Evolutionary conservation across 2,113 vertebrate genomes (phyloP).

Genomic region (Leptocoma aspasia): DNA sequence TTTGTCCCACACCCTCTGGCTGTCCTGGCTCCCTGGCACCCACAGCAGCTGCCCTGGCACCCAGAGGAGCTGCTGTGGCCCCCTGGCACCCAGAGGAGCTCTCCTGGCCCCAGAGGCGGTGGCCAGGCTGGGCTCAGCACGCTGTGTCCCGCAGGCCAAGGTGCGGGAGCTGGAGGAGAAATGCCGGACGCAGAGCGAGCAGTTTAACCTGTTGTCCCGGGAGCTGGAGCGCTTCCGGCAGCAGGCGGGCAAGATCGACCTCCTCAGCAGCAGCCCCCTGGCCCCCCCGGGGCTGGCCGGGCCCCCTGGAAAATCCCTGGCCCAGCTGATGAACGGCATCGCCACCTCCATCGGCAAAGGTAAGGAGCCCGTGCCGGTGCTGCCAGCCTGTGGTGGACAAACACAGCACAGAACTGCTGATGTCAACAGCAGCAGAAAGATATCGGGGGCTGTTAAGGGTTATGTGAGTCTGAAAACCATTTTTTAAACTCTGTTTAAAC

Average conservation of each 20-base stretch:
- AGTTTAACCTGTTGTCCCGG: constrained; percentile 93
- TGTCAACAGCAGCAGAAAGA: too few relatives aligned
- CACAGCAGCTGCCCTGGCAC: too few relatives aligned
- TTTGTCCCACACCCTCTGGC: neutral
- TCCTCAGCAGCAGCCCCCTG: constrained; percentile 75
- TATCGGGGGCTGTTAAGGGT: too few relatives aligned
- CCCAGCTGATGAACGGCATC: constrained; percentile 88
- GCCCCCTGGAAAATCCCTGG: constrained; percentile 80
- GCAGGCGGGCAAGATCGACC: constrained; percentile 88
- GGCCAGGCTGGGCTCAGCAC: too few relatives aligned
- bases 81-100: too few relatives aligned
- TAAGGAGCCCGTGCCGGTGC: too few relatives aligned
- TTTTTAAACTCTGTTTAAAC: too few relatives aligned
- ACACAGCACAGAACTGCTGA: neutral
- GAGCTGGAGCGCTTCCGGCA: constrained; percentile 91
- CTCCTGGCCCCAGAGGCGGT: too few relatives aligned
- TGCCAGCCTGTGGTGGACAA: too few relatives aligned
- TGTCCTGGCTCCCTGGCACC: neutral
- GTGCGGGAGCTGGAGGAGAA: constrained; percentile 95
- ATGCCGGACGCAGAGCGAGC: constrained; percentile 93
- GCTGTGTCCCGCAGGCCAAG: constrained; percentile 79
- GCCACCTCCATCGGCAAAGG: constrained; percentile 86
- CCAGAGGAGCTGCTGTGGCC: too few relatives aligned
- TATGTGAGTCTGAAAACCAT: too few relatives aligned
- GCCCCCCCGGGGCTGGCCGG: constrained; percentile 69